These are phyloP conservation scores for Sphenopsis melanotis DNA, from an alignment of 2,797 vertebrate species.

Conservation along the genomic window DNA sequence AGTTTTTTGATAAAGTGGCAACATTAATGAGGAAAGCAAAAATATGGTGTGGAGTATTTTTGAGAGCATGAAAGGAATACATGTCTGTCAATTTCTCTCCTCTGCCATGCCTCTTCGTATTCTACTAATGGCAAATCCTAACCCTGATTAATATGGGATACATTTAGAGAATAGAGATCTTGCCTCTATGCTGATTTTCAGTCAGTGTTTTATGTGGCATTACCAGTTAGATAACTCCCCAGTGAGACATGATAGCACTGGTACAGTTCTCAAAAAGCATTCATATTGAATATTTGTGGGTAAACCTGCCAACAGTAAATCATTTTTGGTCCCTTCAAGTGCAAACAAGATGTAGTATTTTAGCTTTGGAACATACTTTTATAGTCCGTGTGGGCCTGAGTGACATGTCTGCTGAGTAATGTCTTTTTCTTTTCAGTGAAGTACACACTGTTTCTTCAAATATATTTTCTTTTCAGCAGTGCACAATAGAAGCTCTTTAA, in stretches of 20 bases:
- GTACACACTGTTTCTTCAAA: neutral
- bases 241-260: neutral
- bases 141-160: neutral
- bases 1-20: neutral
- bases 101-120: neutral
- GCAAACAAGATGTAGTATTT: neutral
- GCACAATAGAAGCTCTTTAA: conserved; percentile 28
- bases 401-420: neutral
- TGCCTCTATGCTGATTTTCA: neutral
- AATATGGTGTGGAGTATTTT: neutral
- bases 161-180: neutral
- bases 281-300: conserved; percentile 1
- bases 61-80: neutral
- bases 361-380: neutral
- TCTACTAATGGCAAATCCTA: neutral
- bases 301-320: conserved; percentile 28
- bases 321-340: conserved; percentile 5
- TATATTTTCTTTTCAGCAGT: neutral
- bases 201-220: neutral
- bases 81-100: neutral
- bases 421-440: neutral
- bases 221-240: neutral
- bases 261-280: neutral
- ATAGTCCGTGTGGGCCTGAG: neutral
- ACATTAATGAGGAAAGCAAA: neutral